These are phyloP conservation scores for Lypha dubia DNA, from an alignment of 2,888 invertebrate species.

Conservation along the genomic window DNA sequence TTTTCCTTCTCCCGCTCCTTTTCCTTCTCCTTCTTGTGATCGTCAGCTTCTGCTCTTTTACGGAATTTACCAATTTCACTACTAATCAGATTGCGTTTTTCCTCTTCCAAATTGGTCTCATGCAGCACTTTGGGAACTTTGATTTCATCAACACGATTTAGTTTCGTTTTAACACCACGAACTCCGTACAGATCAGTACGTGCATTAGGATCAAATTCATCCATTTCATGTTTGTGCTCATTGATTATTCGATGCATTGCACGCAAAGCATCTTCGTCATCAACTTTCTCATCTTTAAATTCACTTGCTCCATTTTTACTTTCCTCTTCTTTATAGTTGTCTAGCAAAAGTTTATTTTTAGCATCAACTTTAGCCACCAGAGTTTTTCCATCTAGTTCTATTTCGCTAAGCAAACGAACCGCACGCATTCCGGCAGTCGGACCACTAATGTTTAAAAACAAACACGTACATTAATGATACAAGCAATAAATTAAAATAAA, in stretches of 20 bases:
- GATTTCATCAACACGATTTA: constrained; percentile 78
- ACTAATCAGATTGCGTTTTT: constrained; percentile 97
- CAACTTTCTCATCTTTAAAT: constrained; percentile 85
- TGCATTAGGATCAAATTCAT: constrained; percentile 77
- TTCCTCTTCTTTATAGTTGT: constrained; percentile 94
- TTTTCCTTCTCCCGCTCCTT: constrained; percentile 83
- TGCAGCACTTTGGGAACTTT: constrained; percentile 86
- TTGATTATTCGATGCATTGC: constrained; percentile 91
- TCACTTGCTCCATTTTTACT: constrained; percentile 85
- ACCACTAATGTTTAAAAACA: constrained; percentile 83
- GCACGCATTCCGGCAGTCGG: constrained; percentile 98
- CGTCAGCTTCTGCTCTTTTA: constrained; percentile 88
- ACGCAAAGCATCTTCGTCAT: constrained; percentile 88
- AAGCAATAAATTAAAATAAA: neutral
- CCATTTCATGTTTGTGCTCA: constrained; percentile 87
- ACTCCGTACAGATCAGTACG: constrained; percentile 77
- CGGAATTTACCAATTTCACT: constrained; percentile 99
- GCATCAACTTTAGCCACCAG: constrained; percentile 98
- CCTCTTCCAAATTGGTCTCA: constrained; percentile 96
- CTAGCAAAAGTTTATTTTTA: constrained; percentile 96
- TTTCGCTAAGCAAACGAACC: constrained; percentile 95
- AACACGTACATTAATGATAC: neutral
- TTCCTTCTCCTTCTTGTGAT: constrained; percentile 84
- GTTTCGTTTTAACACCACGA: constrained; percentile 77
- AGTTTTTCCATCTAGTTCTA: constrained; percentile 95